Conservation (phyloP, 2,113 vertebrate species). For the Python bivittatus region DNA sequence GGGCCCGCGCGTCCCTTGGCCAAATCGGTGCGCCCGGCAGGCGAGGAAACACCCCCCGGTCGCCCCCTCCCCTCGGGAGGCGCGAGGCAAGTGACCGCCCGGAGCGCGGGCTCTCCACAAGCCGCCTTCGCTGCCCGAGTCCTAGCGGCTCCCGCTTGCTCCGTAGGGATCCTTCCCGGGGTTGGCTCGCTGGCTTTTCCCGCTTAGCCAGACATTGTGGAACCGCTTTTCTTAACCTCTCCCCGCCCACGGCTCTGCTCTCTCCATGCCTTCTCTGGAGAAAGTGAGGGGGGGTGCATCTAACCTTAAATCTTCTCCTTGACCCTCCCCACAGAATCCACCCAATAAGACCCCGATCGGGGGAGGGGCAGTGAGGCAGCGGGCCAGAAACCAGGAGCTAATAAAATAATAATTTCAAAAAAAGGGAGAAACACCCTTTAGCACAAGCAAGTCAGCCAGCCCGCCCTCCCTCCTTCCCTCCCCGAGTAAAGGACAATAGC, state of each 20-base stretch:
- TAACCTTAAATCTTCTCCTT: background rate
- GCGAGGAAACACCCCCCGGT: conserved; percentile 2
- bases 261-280: conserved; percentile 19
- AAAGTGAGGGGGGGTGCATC: background rate
- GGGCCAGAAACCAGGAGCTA: background rate
- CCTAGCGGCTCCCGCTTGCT: conserved; percentile 8
- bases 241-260: background rate
- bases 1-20: background rate
- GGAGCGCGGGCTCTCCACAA: conserved; percentile 2
- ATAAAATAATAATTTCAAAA: background rate
- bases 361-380: background rate
- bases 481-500: conserved; percentile 48
- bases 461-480: conserved; percentile 32
- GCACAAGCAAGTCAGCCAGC: conserved; percentile 30
- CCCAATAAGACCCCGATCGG: background rate
- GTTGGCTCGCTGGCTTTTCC: conserved; percentile 42
- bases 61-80: background rate
- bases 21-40: background rate
- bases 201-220: background rate
- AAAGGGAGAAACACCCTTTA: background rate
- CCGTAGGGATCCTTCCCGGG: conserved; percentile 28
- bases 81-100: conserved; percentile 3
- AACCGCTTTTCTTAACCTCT: background rate
- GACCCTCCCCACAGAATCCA: background rate
- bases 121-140: conserved; percentile 5